Base-by-base conservation (phyloP, 2,797 vertebrate species). In the Pangasius krempfi region DNA sequence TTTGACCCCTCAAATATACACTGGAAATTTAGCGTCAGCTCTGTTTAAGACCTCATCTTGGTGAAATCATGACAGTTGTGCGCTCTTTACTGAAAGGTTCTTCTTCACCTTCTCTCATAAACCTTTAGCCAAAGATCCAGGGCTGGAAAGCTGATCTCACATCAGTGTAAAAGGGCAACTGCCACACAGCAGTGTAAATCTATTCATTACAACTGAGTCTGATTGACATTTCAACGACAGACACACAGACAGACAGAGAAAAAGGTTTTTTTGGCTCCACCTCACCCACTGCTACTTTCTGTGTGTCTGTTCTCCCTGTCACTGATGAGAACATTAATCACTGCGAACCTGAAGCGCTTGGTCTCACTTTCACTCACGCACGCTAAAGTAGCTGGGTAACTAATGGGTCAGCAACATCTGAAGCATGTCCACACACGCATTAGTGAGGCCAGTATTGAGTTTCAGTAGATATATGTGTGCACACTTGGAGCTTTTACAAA, bases 381-480 rank as follows among this genome's bases (percentile, higher is more conserved):
- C 4, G 22, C 52, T 88, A 72, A 89, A 84, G 85, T 80, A 82
- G 68, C 78, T 58, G 86, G 87, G 79, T 89, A 88, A 88, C 90
- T 89, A 93, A 94, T 92, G 90, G 91, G 92, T 88, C 89, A 22
- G 86, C 44, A 52, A 84, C 86, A 72, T 88, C 88, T 89, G 90
- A 90, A 93, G 92, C 90, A 87, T 88, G 91, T 73, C 91, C 88
- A 89, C 92, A 90, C 93, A 88, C 80, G 92, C 92, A 92, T 93
- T 93, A 94, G 92, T 64, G 84, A 72, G 75, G 62, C 86, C 85
- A 68, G 92, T 91, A 88, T 94, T 93, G 72, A 56, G 89, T 95
- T 95, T 94, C 94, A 92, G 92, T 75, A 92, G 92, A 93, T 92
- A 93, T 92, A 94, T 94, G 92, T 92, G 91, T 93, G 88, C 40